Conservation (phyloP, 1,140 invertebrate genomes). For the Anastatus disparis region DNA sequence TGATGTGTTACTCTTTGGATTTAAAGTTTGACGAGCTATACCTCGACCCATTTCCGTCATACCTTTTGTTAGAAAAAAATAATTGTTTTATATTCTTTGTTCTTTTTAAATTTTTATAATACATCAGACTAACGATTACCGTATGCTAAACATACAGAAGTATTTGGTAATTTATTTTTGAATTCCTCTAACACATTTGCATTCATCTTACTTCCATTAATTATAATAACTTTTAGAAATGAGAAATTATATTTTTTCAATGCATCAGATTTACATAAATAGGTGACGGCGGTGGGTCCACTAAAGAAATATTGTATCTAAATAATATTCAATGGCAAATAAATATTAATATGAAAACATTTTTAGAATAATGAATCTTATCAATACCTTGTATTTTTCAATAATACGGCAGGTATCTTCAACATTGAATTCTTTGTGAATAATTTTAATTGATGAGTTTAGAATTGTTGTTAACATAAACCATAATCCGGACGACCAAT, state of each 20-base stretch:
- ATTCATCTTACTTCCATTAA: slow-evolving; percentile 19
- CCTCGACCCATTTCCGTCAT: slow-evolving; percentile 51
- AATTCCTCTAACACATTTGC: slow-evolving; percentile 24
- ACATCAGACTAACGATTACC: slow-evolving; percentile 2
- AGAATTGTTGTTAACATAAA: too few relatives aligned
- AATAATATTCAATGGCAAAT: too few relatives aligned
- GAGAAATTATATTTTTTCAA: slow-evolving; percentile 39
- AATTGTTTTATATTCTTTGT: too few relatives aligned
- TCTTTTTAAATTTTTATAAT: neutral
- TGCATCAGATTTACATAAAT: slow-evolving; percentile 29
- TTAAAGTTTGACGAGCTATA: neutral
- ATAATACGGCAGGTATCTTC: too few relatives aligned
- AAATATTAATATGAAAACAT: too few relatives aligned
- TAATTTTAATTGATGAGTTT: too few relatives aligned
- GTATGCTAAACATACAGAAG: slow-evolving; percentile 8
- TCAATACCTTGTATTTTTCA: too few relatives aligned
- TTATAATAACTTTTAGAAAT: slow-evolving; percentile 27
- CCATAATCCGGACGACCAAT: too few relatives aligned
- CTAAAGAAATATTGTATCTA: too few relatives aligned
- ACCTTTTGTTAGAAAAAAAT: slow-evolving; percentile 42
- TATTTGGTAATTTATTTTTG: neutral
- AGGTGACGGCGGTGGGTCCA: too few relatives aligned
- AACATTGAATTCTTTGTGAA: too few relatives aligned
- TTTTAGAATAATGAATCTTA: too few relatives aligned
- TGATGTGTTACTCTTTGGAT: slow-evolving; percentile 41